Conservation (phyloP, 1,140 invertebrate genomes). For the Arion vulgaris region DNA sequence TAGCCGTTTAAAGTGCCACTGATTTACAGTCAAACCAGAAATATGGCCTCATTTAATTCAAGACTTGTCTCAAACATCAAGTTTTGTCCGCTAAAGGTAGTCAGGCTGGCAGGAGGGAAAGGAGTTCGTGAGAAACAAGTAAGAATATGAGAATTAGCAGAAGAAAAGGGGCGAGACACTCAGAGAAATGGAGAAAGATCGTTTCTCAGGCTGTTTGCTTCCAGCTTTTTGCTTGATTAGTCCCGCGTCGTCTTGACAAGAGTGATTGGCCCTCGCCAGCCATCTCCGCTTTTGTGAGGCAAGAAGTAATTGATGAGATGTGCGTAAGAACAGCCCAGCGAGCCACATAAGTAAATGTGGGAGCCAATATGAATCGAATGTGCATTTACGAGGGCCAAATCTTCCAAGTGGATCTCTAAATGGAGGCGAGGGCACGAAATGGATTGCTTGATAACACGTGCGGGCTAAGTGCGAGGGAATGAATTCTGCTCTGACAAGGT, state of each 20-base stretch:
- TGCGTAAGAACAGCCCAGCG: not conserved
- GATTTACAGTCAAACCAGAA: not conserved
- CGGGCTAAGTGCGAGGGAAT: constrained; percentile 33
- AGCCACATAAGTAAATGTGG: constrained; percentile 26
- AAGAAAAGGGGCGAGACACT: constrained; percentile 16
- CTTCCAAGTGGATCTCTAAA: constrained; percentile 21
- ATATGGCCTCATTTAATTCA: not conserved
- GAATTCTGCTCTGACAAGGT: constrained; percentile 11
- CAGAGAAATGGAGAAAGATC: constrained; percentile 26
- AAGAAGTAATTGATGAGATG: constrained; percentile 34
- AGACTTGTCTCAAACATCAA: not conserved
- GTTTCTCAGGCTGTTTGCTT: constrained; percentile 5
- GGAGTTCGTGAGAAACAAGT: not conserved
- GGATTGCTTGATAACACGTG: constrained; percentile 27
- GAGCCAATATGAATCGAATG: constrained; percentile 34
- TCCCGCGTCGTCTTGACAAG: constrained; percentile 23
- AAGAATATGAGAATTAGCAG: constrained; percentile 2
- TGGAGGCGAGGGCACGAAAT: constrained; percentile 30
- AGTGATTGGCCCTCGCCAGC: constrained; percentile 29
- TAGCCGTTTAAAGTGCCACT: constrained; percentile 8
- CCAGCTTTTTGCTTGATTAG: constrained; percentile 35
- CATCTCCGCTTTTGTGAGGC: constrained; percentile 26
- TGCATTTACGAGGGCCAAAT: constrained; percentile 27
- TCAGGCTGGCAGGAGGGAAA: constrained; percentile 7
- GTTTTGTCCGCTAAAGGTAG: not conserved